Evolutionary conservation across 2,797 vertebrate species (phyloP).

Genomic region (Xerus rutilus): DNA sequence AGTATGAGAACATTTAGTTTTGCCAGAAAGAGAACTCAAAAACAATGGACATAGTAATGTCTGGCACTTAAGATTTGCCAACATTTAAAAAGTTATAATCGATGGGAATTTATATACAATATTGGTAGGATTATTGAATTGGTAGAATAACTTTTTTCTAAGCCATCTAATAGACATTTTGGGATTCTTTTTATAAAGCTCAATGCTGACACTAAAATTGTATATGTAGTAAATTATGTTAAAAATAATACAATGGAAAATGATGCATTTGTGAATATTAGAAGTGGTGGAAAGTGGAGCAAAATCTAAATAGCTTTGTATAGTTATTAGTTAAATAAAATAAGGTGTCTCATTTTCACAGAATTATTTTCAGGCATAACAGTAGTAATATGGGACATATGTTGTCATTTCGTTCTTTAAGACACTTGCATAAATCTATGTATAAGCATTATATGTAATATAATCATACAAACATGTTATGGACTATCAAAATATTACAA

Average conservation of each 20-base stretch:
- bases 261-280: not conserved
- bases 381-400: not conserved
- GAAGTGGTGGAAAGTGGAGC: not conserved
- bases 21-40: not conserved
- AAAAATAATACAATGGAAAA: not conserved
- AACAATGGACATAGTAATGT: not conserved
- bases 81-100: constrained; percentile 21
- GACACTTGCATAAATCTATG: not conserved
- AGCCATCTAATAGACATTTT: not conserved
- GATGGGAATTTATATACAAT: not conserved
- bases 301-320: not conserved
- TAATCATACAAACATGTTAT: not conserved
- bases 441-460: not conserved
- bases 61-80: not conserved
- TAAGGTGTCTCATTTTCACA: not conserved
- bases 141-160: not conserved
- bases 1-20: not conserved
- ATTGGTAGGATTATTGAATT: not conserved
- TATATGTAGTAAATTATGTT: not conserved
- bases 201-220: not conserved
- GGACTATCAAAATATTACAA: not conserved
- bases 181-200: not conserved
- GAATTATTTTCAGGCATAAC: not conserved
- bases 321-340: not conserved
- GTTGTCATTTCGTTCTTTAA: not conserved